A percentile compares a stretch with the other conserved stretches of the same genome.
These are phyloP conservation scores for Thamnophis elegans DNA, from an alignment of 2,797 vertebrate genomes.

Conservation along the genomic window DNA sequence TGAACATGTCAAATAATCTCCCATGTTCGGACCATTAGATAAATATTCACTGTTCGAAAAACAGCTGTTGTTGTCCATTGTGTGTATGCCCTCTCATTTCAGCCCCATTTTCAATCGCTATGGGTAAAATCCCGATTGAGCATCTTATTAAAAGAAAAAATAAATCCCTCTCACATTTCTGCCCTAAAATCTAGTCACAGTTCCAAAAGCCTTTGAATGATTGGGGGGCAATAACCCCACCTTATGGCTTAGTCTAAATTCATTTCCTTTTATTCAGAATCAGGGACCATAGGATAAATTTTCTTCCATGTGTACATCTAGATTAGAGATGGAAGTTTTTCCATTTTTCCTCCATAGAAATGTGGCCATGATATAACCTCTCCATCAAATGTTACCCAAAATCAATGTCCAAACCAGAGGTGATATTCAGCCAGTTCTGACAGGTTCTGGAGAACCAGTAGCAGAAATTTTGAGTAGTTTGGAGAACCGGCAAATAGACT, in stretches of 20 bases:
- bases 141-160: not conserved
- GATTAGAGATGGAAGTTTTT: not conserved
- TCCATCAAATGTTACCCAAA: not conserved
- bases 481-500: too few relatives aligned
- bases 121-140: not conserved
- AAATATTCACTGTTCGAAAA: not conserved
- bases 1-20: not conserved
- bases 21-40: not conserved
- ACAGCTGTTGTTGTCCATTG: not conserved
- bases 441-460: too few relatives aligned
- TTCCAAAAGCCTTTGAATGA: not conserved
- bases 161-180: not conserved
- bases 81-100: not conserved
- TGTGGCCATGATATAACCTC: not conserved
- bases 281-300: not conserved
- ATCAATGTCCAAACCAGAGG: not conserved
- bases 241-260: not conserved
- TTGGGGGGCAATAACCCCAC: not conserved
- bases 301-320: not conserved
- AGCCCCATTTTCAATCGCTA: not conserved
- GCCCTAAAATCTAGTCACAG: not conserved
- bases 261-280: not conserved
- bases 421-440: too few relatives aligned
- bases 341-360: not conserved
- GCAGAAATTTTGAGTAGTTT: too few relatives aligned